phyloP scores from a whole-genome alignment of 2,113 vertebrate species.

The Candoia aspera region DNA sequence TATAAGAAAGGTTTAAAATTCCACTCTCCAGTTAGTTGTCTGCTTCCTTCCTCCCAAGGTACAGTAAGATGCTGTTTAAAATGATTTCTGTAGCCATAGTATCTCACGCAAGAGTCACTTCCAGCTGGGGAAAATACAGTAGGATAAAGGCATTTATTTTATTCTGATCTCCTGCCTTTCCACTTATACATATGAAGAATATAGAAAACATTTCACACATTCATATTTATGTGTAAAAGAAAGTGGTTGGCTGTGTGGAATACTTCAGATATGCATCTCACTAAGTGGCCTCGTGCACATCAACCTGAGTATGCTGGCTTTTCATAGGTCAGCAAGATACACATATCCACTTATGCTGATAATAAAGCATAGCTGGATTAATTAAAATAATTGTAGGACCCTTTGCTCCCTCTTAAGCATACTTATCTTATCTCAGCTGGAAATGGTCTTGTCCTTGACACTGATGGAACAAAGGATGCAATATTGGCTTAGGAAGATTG shows the following conservation, averaged over 20 bases:
- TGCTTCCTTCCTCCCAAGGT: slow-evolving; percentile 11
- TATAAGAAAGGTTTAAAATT: not conserved
- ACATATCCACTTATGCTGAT: not conserved
- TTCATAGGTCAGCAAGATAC: not conserved
- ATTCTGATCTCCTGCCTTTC: not conserved
- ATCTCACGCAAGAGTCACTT: slow-evolving; percentile 57
- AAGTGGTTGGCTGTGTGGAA: not conserved
- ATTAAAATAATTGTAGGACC: slow-evolving; percentile 18
- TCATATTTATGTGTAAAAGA: not conserved
- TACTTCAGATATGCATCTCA: not conserved
- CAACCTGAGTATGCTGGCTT: not conserved
- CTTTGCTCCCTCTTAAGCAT: not conserved
- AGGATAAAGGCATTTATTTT: not conserved
- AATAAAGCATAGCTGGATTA: slow-evolving; percentile 1
- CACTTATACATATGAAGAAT: not conserved
- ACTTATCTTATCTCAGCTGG: slow-evolving; percentile 25
- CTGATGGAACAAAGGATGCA: not conserved
- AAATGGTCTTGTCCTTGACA: slow-evolving; percentile 30
- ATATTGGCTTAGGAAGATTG: slow-evolving; percentile 37
- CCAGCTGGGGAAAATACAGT: slow-evolving; percentile 29
- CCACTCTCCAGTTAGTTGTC: slow-evolving; percentile 3
- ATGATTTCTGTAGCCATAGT: slow-evolving; percentile 11
- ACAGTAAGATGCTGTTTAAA: slow-evolving; percentile 13
- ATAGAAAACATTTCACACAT: not conserved
- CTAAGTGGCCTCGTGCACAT: not conserved